Evolutionary conservation across 2,888 invertebrate species (phyloP).

Genomic region (Sycophila texana): DNA sequence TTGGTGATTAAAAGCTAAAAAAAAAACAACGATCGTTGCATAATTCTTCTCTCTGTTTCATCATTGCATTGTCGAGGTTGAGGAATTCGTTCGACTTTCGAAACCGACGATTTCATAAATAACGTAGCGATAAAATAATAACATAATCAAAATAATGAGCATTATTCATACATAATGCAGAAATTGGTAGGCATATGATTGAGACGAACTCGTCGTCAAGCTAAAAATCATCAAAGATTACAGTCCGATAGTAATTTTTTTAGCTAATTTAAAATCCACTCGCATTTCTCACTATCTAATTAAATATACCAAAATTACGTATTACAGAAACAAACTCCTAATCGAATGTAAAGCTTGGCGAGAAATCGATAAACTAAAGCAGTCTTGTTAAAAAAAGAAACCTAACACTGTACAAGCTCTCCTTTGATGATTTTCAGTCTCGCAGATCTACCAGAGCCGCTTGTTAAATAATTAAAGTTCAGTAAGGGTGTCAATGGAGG

Average conservation of each 20-base stretch:
- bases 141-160: constrained; percentile 12
- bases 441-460: too few relatives aligned
- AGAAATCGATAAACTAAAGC: background rate
- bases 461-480: constrained; percentile 58
- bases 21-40: constrained; percentile 26
- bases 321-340: background rate
- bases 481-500: constrained; percentile 72
- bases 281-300: background rate
- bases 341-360: background rate
- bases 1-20: constrained; percentile 29
- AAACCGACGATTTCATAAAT: constrained; percentile 42
- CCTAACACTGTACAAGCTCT: constrained; percentile 12
- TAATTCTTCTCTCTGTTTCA: constrained; percentile 26
- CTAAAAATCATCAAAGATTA: constrained; percentile 8
- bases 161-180: constrained; percentile 12
- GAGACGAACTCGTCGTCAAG: background rate
- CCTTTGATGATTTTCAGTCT: constrained; percentile 40
- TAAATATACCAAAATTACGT: background rate
- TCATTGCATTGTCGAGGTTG: constrained; percentile 6
- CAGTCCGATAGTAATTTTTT: background rate
- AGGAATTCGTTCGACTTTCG: constrained; percentile 33
- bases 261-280: background rate
- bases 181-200: background rate
- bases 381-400: constrained; percentile 21
- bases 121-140: constrained; percentile 31